phyloP scores from a whole-genome alignment of 2,888 invertebrate genomes.

The Pyrochroa serraticornis region DNA sequence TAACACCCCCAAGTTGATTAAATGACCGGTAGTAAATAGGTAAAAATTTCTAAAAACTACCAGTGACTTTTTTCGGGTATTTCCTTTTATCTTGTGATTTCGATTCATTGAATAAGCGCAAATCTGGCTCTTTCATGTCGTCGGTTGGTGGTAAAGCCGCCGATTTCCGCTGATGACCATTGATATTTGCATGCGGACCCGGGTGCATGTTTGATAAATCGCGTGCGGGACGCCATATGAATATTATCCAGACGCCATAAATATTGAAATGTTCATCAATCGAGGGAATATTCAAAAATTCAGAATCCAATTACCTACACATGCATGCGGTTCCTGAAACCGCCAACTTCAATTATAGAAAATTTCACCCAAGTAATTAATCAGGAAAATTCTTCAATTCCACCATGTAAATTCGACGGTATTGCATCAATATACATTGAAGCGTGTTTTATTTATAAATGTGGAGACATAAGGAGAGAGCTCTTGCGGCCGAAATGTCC shows the following conservation, averaged over 20 bases:
- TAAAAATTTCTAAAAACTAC: too few species aligned
- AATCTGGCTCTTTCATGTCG: too few species aligned
- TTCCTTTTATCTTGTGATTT: too few species aligned
- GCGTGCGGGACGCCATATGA: slow-evolving; percentile 49
- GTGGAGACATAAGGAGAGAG: slow-evolving; percentile 46
- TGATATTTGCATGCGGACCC: slow-evolving; percentile 52
- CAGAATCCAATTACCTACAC: slow-evolving; percentile 47
- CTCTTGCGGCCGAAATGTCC: slow-evolving; percentile 50
- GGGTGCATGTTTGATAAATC: slow-evolving; percentile 49
- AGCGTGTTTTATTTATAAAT: slow-evolving; percentile 50
- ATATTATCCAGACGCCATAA: slow-evolving; percentile 47
- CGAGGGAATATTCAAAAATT: slow-evolving; percentile 50
- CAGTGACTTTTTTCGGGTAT: too few species aligned
- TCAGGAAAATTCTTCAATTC: slow-evolving; percentile 11
- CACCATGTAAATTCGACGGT: slow-evolving; percentile 9
- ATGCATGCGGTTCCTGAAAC: slow-evolving; percentile 31
- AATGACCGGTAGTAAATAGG: too few species aligned
- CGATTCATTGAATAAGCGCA: too few species aligned
- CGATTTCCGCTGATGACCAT: slow-evolving; percentile 12
- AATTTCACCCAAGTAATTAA: not conserved
- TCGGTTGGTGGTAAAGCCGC: too few species aligned
- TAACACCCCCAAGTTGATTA: too few species aligned
- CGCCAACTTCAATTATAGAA: too few species aligned
- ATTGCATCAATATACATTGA: slow-evolving; percentile 27
- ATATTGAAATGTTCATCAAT: slow-evolving; percentile 50